Percentiles rank a stretch among this genome's conserved stretches.
phyloP scores from a whole-genome alignment of 1,140 invertebrate species.

The Ladona fulva region DNA sequence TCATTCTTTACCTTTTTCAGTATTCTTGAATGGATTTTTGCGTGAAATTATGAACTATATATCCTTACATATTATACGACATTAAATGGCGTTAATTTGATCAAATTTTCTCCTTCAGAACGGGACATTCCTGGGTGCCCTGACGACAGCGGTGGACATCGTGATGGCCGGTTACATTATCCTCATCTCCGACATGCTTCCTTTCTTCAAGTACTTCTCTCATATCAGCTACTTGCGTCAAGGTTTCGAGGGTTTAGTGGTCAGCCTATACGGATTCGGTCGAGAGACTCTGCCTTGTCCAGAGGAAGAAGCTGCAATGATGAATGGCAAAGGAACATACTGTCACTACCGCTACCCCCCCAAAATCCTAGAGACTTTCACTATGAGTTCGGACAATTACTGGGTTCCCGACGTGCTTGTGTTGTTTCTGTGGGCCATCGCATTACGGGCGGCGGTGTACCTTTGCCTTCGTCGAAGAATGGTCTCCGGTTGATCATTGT shows the following conservation, averaged over 20 bases:
- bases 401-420: constrained; percentile 34
- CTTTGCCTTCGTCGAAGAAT: not conserved
- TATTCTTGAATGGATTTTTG: too few species aligned
- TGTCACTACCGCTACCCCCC: constrained; percentile 58
- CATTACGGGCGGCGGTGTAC: not conserved
- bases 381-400: constrained; percentile 52
- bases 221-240: constrained; percentile 68
- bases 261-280: constrained; percentile 65
- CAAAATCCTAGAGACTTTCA: constrained; percentile 56
- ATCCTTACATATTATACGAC: too few species aligned
- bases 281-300: constrained; percentile 52
- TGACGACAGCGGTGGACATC: constrained; percentile 49
- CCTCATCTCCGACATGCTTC: constrained; percentile 48
- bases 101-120: constrained; percentile 51
- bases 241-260: constrained; percentile 58
- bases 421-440: not conserved
- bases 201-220: constrained; percentile 51
- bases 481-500: not conserved
- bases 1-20: too few species aligned
- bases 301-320: constrained; percentile 28
- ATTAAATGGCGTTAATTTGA: too few species aligned
- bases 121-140: constrained; percentile 62
- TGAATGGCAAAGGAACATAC: constrained; percentile 34
- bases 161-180: constrained; percentile 57
- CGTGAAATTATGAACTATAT: too few species aligned